Evolutionary conservation across 2,888 invertebrate genomes (phyloP).

Genomic region (Ligdia adustata): DNA sequence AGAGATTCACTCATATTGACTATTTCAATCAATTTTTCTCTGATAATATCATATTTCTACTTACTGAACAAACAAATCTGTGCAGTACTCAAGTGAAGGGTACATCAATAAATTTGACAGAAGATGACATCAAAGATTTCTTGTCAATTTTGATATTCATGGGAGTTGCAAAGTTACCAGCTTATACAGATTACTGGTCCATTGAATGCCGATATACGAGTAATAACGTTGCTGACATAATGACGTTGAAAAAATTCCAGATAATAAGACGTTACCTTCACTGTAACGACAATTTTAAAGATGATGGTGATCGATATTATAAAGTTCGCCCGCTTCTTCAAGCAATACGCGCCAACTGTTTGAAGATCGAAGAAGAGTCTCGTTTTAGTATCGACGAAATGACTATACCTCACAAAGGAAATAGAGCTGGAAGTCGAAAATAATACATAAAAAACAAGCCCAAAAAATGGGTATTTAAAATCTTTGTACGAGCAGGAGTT

Average conservation of each 20-base stretch:
- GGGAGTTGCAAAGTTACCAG: neutral
- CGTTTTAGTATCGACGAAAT: constrained; percentile 44
- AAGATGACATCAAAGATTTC: constrained; percentile 3
- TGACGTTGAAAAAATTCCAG: constrained; percentile 20
- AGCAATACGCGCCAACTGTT: constrained; percentile 28
- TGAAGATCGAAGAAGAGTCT: constrained; percentile 15
- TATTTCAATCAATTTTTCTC: neutral
- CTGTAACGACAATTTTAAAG: constrained; percentile 20
- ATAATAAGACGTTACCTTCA: constrained; percentile 25
- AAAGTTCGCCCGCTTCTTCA: constrained; percentile 30
- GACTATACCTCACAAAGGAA: constrained; percentile 50
- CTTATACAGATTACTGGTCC: constrained; percentile 2
- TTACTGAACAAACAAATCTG: neutral
- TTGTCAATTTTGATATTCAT: constrained; percentile 1
- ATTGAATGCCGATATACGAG: neutral
- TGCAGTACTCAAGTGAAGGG: constrained; percentile 1
- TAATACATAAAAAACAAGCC: constrained; percentile 50
- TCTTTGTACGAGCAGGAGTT: constrained; percentile 41
- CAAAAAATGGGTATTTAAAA: constrained; percentile 45
- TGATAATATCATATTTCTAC: neutral
- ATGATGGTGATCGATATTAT: constrained; percentile 27
- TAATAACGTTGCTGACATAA: constrained; percentile 22
- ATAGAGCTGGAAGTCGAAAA: constrained; percentile 42
- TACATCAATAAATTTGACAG: constrained; percentile 1
- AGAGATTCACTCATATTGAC: neutral